Base-by-base conservation (phyloP, 2,888 invertebrate genomes). In the Drosophila aldrichi region DNA sequence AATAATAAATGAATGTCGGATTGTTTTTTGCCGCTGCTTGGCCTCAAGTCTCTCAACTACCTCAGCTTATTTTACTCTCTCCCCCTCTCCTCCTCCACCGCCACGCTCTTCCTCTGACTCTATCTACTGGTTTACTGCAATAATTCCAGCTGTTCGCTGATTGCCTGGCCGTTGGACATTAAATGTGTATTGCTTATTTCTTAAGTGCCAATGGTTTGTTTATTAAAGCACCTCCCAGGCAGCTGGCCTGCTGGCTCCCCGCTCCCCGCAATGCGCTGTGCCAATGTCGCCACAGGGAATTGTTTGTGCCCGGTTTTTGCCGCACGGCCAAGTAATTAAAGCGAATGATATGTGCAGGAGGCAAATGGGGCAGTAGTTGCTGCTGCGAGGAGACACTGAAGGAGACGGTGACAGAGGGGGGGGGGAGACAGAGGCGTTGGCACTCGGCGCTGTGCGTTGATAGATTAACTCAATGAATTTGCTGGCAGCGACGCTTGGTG, bases 1-100 rank as follows among this genome's bases (percentile, higher is more conserved):
- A 90, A 90, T 90, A 90, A 90, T 91, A 90, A 90, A 90, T 91
- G 88, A 90, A 89, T 80, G 80, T 84, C 63, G 90, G 81, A 87
- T 89, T 87, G 86, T 89, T 87, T 89, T 79, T 76, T 74, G 76
- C 81, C 77, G 75, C 74, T 81, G 14, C 40, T 54, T 62, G 48
- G 41, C 48, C 62, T 54, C 43, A 55, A 49, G 34, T 72, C 58
- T 62, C 59, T 51, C 51, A 36, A 51, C 59, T 73, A 44, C 58
- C 41, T 52, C 36, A 10, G 32, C 52, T 52, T 36, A 54, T 25
- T 44, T 59, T 44, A 41, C 58, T 32, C 29, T 18, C 32, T 16
- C 34, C 22, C 29, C 10, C 20, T 9, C 22, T 29, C 25, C 7
- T 40, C 14, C 44, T 22, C 51, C 1, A 43, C n/a, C 52, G n/a